Conservation (phyloP, 2,888 invertebrate species). For the Eristalinus sepulchralis region DNA sequence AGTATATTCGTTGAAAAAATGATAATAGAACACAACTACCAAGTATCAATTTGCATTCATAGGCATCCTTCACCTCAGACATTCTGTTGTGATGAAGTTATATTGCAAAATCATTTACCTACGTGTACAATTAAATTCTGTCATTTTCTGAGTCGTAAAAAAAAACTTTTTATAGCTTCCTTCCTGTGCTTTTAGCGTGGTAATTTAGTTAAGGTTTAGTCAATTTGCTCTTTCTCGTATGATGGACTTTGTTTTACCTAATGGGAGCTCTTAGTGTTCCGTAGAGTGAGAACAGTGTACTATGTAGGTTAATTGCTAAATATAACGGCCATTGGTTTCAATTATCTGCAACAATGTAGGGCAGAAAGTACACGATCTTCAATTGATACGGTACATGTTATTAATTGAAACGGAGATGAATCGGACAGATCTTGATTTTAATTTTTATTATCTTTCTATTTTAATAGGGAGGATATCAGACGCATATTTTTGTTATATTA, state of each 20-base stretch:
- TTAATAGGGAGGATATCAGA: too few species aligned
- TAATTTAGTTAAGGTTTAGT: conserved; percentile 69
- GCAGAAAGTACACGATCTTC: background rate
- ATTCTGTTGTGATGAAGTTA: conserved; percentile 32
- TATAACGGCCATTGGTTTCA: conserved; percentile 49
- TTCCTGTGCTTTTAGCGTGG: conserved; percentile 66
- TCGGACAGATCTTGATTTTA: background rate
- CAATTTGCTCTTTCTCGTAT: conserved; percentile 64
- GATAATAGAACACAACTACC: background rate
- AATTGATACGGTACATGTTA: background rate
- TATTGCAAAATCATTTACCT: conserved; percentile 53
- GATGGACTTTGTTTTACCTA: conserved; percentile 66
- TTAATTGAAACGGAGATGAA: background rate
- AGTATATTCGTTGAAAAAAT: too few species aligned
- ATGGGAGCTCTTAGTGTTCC: conserved; percentile 57
- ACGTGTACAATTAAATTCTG: conserved; percentile 60
- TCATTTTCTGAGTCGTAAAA: conserved; percentile 60
- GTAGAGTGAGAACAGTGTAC: conserved; percentile 16
- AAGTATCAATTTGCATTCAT: conserved; percentile 44
- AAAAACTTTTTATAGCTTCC: conserved; percentile 54
- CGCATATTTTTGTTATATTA: too few species aligned
- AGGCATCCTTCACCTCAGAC: conserved; percentile 26
- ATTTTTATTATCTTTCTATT: too few species aligned
- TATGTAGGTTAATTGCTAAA: conserved; percentile 32
- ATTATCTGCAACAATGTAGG: conserved; percentile 23